phyloP scores from a whole-genome alignment of 2,888 invertebrate species.

The Margaritifera margaritifera region DNA sequence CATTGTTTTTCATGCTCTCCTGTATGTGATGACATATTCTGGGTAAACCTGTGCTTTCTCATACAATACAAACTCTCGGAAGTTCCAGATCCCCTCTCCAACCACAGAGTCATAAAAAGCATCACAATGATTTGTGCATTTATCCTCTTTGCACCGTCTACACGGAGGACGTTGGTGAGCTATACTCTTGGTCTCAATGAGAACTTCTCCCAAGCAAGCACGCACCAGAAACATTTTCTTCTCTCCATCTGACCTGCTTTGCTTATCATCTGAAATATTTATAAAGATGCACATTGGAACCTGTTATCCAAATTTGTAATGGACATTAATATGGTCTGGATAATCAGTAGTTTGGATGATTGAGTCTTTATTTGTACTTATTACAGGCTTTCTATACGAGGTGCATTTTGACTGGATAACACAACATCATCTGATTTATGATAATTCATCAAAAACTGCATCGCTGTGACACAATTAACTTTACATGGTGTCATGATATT shows the following conservation, averaged over 20 bases:
- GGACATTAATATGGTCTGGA: no score
- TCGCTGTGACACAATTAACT: no score
- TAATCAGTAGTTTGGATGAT: no score
- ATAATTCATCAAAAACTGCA: no score
- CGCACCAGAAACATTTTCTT: conserved; percentile 45
- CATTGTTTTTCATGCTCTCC: conserved; percentile 5
- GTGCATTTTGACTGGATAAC: no score
- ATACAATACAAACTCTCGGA: conserved; percentile 54
- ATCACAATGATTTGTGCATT: conserved; percentile 30
- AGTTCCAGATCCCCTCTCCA: conserved; percentile 44
- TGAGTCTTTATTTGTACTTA: no score
- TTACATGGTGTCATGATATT: no score
- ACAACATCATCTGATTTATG: no score
- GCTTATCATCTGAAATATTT: conserved; percentile 31
- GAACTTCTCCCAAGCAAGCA: conserved; percentile 40
- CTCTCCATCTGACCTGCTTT: conserved; percentile 22
- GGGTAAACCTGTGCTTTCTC: conserved; percentile 48
- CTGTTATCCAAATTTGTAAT: no score
- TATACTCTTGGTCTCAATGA: conserved; percentile 11
- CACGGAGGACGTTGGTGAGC: conserved; percentile 37
- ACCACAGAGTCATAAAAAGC: conserved; percentile 39
- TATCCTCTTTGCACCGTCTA: conserved; percentile 27
- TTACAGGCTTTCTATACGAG: no score
- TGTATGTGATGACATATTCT: conserved; percentile 49
- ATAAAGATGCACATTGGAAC: not conserved